Conservation (phyloP, 2,888 invertebrate genomes). For the Sarcophaga caerulescens region DNA sequence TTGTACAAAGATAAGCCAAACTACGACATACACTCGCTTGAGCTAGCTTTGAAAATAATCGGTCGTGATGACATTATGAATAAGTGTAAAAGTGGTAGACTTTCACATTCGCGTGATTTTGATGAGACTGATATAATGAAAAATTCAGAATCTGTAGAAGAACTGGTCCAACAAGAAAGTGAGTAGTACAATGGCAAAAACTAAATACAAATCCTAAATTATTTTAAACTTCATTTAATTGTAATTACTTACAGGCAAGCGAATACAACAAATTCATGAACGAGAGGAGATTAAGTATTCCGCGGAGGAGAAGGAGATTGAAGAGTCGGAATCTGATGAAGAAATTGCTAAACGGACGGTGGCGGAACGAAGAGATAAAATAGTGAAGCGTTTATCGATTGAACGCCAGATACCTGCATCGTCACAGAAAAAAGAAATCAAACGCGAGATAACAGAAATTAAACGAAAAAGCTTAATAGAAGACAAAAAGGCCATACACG, state of each 20-base stretch:
- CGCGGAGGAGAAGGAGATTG: conserved; percentile 89
- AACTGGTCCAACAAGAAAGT: conserved; percentile 81
- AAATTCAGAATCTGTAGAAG: conserved; percentile 83
- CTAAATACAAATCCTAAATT: not conserved
- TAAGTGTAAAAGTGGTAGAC: conserved; percentile 85
- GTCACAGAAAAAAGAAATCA: conserved; percentile 87
- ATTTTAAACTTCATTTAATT: not conserved
- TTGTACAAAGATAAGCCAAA: conserved; percentile 83
- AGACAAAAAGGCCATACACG: conserved; percentile 81
- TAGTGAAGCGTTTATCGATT: conserved; percentile 87
- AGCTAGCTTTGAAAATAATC: conserved; percentile 91
- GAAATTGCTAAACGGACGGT: conserved; percentile 87
- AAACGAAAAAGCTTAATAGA: conserved; percentile 84
- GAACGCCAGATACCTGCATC: conserved; percentile 87
- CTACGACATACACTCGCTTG: conserved; percentile 84
- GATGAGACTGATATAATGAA: conserved; percentile 87
- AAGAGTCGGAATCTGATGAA: conserved; percentile 85
- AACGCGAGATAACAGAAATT: conserved; percentile 87
- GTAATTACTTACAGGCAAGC: conserved; percentile 74
- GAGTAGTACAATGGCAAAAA: conserved; percentile 68
- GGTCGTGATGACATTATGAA: conserved; percentile 95
- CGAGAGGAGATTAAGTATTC: conserved; percentile 89
- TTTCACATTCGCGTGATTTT: conserved; percentile 78
- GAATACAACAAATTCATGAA: conserved; percentile 81
- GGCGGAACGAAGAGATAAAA: conserved; percentile 89